Base-by-base conservation (phyloP, 2,113 vertebrate genomes). In the Cercocebus atys region DNA sequence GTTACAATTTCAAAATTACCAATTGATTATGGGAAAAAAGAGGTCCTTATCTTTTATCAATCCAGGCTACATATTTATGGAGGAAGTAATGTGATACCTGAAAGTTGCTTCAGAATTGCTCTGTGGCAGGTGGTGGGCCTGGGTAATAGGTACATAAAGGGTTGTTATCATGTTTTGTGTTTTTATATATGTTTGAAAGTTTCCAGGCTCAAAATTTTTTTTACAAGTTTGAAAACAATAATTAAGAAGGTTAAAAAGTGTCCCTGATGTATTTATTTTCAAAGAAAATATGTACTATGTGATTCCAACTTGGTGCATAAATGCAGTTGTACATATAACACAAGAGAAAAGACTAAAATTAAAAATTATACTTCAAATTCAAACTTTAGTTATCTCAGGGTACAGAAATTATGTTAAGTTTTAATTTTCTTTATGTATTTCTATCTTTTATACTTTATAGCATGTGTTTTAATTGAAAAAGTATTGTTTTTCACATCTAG, bases 261-360 rank as follows among this genome's bases (percentile, higher is more conserved):
- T 25, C 23, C 84, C n/a, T 32, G 30, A 70, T 85, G 14, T 17
- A 80, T 81, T 89, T 6, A n/a, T 91, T 96, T 90, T 47, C 30
- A 82, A 59, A 87, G 79, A 91, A 16, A 47, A 18, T 32, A 88
- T 3, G n/a, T 6, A 47, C 17, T 76, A 1, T 81, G 50, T 85
- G 64, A 89, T 88, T 97, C 73, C 32, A 93, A 82, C 50, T 86
- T 68, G 22, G 40, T 66, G 27, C n/a, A 73, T 45, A 93, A 87
- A 90, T 47, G 72, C 3, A 78, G 23, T 82, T 88, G 57, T 66
- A 87, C 5, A 1, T 17, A 47, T 14, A 80, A 55, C 45, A 87
- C 50, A 82, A 84, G 23, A 84, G 57, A 88, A 97, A 93, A 96
- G 64, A 50, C 61, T 61, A 70, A 97, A 95, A 97, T 90, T 85